These are phyloP conservation scores for Verasper variegatus DNA, from an alignment of 2,113 vertebrate genomes.

Conservation along the genomic window DNA sequence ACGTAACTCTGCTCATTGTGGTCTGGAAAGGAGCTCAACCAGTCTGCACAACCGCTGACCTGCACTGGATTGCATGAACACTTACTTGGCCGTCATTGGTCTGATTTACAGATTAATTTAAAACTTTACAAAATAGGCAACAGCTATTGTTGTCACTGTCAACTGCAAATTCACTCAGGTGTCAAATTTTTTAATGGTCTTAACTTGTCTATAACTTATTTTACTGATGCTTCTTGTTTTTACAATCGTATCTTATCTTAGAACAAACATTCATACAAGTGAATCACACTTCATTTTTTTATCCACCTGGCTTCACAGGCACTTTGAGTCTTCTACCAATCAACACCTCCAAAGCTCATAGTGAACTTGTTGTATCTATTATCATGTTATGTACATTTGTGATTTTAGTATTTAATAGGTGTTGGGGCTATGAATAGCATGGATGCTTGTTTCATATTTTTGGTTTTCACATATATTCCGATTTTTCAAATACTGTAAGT, in stretches of 20 bases:
- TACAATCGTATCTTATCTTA: too few relatives aligned
- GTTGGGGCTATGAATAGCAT: neutral
- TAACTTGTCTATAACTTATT: too few relatives aligned
- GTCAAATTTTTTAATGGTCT: too few relatives aligned
- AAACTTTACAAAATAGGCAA: neutral
- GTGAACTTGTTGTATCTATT: too few relatives aligned
- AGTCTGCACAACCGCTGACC: constrained; percentile 24
- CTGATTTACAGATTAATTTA: neutral
- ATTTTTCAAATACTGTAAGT: neutral
- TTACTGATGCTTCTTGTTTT: too few relatives aligned
- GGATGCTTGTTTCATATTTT: neutral
- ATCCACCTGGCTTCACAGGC: neutral
- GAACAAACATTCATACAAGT: too few relatives aligned
- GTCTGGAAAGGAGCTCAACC: constrained; percentile 34
- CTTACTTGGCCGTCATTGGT: constrained; percentile 13
- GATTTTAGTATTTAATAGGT: too few relatives aligned
- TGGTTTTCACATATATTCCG: too few relatives aligned
- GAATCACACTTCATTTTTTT: too few relatives aligned
- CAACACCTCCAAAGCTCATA: neutral
- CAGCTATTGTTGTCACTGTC: too few relatives aligned
- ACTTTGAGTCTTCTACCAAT: neutral
- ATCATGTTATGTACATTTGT: too few relatives aligned
- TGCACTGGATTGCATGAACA: constrained; percentile 30
- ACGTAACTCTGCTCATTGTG: constrained; percentile 42
- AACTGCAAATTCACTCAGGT: too few relatives aligned